Evolutionary conservation across 2,113 vertebrate genomes (phyloP).

Genomic region (Todiramphus saurophagus): DNA sequence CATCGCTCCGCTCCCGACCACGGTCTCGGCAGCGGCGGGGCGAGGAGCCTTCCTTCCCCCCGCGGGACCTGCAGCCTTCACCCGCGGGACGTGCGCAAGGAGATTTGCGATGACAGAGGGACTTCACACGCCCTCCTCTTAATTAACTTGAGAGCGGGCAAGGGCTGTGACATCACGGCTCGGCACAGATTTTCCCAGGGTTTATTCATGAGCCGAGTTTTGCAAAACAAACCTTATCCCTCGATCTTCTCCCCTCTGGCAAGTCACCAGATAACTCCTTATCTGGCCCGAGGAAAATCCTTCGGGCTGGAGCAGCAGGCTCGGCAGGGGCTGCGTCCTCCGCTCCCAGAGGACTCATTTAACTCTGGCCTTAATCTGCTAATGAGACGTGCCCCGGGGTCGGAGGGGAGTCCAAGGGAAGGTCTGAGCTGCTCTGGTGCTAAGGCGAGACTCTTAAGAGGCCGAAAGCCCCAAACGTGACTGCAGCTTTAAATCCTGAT

Average conservation of each 20-base stretch:
- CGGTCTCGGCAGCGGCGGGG: neutral
- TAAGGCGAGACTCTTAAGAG: neutral
- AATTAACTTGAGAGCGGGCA: neutral
- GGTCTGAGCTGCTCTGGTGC: neutral
- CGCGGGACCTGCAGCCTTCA: neutral
- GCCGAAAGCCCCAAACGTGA: neutral
- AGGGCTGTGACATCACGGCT: neutral
- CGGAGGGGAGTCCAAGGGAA: neutral
- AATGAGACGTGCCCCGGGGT: conserved; percentile 40
- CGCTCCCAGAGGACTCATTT: conserved; percentile 10
- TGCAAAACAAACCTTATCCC: conserved; percentile 36
- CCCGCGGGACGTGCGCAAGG: accelerated
- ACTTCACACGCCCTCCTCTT: neutral
- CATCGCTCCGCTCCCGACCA: neutral
- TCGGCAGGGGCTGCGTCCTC: neutral
- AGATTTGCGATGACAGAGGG: neutral
- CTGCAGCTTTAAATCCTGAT: neutral
- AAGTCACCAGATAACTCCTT: neutral
- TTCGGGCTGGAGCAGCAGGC: neutral
- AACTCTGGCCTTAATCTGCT: conserved; percentile 44
- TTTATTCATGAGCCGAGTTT: neutral
- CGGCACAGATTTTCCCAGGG: neutral
- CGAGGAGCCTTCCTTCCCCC: neutral
- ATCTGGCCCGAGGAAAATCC: conserved; percentile 27
- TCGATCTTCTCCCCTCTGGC: neutral